These are phyloP conservation scores for Dermochelys coriacea DNA, from an alignment of 2,797 vertebrate genomes.

Conservation along the genomic window DNA sequence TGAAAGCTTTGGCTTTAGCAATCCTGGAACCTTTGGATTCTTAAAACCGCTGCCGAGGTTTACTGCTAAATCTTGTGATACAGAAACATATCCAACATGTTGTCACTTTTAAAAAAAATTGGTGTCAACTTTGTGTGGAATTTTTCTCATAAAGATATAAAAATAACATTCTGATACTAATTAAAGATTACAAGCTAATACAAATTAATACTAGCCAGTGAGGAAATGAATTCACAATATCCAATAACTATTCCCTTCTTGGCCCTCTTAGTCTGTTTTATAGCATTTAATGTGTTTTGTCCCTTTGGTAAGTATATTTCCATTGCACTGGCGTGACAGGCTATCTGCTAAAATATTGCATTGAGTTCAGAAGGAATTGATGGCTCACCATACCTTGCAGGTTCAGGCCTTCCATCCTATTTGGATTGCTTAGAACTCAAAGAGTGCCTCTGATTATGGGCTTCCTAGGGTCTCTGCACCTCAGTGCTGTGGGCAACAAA, in stretches of 20 bases:
- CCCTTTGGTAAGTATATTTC: neutral
- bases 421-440: neutral
- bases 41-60: conserved; percentile 53
- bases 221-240: neutral
- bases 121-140: neutral
- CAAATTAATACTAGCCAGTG: neutral
- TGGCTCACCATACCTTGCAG: rapidly evolving
- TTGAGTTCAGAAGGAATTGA: neutral
- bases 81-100: neutral
- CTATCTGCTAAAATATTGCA: neutral
- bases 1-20: conserved; percentile 39
- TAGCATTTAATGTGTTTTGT: neutral
- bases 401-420: neutral
- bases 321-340: neutral
- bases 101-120: conserved; percentile 37
- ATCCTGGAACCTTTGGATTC: conserved; percentile 43
- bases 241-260: neutral
- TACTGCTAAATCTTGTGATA: conserved; percentile 54
- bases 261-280: neutral
- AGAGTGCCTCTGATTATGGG: neutral
- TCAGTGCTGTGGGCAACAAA: neutral
- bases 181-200: neutral
- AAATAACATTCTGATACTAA: neutral
- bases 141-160: neutral
- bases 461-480: neutral